Conservation (phyloP, 2,888 invertebrate species). For the Mimumesa dahlbomi region DNA sequence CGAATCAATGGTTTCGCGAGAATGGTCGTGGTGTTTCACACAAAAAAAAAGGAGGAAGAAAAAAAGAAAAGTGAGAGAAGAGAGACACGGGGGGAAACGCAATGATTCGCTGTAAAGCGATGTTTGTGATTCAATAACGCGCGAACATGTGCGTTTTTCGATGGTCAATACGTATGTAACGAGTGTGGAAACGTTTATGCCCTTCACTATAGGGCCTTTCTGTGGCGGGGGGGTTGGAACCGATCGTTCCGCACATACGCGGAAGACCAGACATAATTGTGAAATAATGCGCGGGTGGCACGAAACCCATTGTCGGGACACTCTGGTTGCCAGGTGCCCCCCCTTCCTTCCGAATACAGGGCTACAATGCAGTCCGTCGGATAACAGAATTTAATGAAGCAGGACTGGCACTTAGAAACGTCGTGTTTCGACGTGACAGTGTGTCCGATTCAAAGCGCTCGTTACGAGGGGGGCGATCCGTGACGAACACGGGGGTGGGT, state of each 20-base stretch:
- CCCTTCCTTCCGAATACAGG: conserved; percentile 18
- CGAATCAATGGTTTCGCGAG: background rate
- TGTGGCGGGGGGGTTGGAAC: conserved; percentile 2
- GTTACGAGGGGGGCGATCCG: conserved; percentile 46
- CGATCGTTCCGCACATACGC: conserved; percentile 12
- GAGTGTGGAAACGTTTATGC: conserved; percentile 30
- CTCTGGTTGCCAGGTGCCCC: conserved; percentile 46
- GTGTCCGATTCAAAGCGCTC: conserved; percentile 60
- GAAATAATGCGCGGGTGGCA: conserved; percentile 53
- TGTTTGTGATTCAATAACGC: conserved; percentile 7
- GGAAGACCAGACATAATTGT: conserved; percentile 34
- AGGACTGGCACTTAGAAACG: conserved; percentile 55
- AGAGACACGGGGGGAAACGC: background rate
- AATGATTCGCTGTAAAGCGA: background rate
- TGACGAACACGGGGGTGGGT: conserved; percentile 35
- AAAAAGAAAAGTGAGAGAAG: background rate
- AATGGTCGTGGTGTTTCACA: background rate
- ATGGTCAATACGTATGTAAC: conserved; percentile 38
- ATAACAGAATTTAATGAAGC: conserved; percentile 64
- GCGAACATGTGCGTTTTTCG: conserved; percentile 32
- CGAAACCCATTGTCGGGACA: conserved; percentile 32
- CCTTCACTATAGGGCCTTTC: conserved; percentile 30
- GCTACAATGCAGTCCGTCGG: conserved; percentile 51
- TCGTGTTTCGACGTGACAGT: conserved; percentile 54
- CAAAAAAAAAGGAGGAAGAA: no score